Percentiles rank a stretch among this genome's conserved stretches.
Evolutionary conservation across 2,797 vertebrate species (phyloP).

Genomic region (Chlorospingus semifuscus): DNA sequence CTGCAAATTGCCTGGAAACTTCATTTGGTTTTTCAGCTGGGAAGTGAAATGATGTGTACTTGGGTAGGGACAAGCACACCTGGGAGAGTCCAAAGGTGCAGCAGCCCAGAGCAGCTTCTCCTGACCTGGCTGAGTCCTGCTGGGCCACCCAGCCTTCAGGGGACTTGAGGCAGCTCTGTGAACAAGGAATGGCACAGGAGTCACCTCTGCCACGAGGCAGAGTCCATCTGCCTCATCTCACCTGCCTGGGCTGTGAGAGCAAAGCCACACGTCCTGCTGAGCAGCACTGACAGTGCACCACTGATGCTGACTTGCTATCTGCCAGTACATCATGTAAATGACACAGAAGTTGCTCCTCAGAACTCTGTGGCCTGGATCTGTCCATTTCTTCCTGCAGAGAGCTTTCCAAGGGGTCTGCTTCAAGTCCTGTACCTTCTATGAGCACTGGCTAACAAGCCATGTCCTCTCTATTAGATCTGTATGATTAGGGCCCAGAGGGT

Average conservation of each 20-base stretch:
- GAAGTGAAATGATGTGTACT: slow-evolving; percentile 20
- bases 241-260: not conserved
- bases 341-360: not conserved
- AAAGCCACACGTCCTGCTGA: not conserved
- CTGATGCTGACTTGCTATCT: not conserved
- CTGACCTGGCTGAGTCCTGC: accelerated
- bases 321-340: not conserved
- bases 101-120: not conserved
- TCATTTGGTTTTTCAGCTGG: slow-evolving; percentile 62
- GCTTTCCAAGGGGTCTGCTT: not conserved
- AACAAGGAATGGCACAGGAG: not conserved
- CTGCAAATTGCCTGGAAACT: slow-evolving; percentile 50
- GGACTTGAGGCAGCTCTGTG: not conserved
- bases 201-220: not conserved
- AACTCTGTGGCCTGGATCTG: not conserved
- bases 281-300: not conserved
- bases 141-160: not conserved
- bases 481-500: not conserved
- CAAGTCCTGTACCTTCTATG: not conserved
- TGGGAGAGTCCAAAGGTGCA: not conserved
- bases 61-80: not conserved
- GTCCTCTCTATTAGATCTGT: not conserved
- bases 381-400: not conserved
- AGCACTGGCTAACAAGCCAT: not conserved
- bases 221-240: not conserved